These are phyloP conservation scores for Anguilla anguilla DNA, from an alignment of 2,797 vertebrate species.

Conservation along the genomic window DNA sequence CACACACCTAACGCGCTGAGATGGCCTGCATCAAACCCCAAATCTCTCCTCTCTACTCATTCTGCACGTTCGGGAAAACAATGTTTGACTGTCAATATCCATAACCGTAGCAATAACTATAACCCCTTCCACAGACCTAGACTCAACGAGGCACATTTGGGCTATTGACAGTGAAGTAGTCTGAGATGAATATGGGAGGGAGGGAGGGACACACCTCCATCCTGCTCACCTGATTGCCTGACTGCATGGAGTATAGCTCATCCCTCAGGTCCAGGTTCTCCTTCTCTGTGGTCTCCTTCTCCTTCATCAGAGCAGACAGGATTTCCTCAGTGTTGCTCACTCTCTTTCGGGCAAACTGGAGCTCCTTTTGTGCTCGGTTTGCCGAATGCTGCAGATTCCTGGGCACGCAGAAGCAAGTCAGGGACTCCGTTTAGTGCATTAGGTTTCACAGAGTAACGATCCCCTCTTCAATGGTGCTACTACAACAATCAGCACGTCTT, in stretches of 20 bases:
- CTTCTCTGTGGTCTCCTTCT: not conserved
- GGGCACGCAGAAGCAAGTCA: not conserved
- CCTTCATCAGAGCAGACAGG: not conserved
- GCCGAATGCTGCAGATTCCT: not conserved
- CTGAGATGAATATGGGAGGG: not conserved
- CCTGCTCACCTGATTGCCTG: not conserved
- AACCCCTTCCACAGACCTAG: not conserved
- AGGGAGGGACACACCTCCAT: not conserved
- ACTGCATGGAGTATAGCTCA: not conserved
- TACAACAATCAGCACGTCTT: not conserved
- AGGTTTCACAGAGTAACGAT: not conserved
- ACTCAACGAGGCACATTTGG: not conserved
- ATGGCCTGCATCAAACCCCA: not conserved
- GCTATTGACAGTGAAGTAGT: not conserved
- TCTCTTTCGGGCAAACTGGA: not conserved
- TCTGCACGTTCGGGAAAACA: not conserved
- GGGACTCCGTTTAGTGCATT: not conserved
- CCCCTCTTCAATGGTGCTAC: not conserved
- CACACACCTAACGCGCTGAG: not conserved
- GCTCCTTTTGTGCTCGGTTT: not conserved
- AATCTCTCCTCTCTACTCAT: not conserved
- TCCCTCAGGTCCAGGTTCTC: not conserved
- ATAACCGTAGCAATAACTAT: not conserved
- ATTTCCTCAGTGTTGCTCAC: not conserved
- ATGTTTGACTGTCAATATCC: not conserved